Conservation (phyloP, 2,888 invertebrate species). For the Nemotelus pantherinus region DNA sequence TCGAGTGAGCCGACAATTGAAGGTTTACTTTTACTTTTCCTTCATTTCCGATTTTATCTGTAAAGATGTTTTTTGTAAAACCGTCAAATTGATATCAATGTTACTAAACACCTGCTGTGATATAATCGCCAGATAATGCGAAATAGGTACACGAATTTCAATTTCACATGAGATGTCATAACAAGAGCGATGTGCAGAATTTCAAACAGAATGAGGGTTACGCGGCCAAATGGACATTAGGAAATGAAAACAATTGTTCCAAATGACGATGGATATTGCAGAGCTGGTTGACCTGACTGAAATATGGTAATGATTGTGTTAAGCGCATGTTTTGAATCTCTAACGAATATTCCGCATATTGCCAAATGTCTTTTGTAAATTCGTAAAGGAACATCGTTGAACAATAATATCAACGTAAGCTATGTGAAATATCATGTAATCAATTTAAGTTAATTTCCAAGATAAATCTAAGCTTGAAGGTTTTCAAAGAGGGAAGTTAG, state of each 20-base stretch:
- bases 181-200: conserved; percentile 28
- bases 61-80: conserved; percentile 9
- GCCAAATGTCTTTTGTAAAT: too few relatives aligned
- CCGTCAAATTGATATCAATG: conserved; percentile 11
- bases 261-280: not conserved
- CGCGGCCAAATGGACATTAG: conserved; percentile 13
- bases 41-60: conserved; percentile 22
- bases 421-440: too few relatives aligned
- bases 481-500: too few relatives aligned
- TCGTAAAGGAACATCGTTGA: too few relatives aligned
- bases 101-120: conserved; percentile 6
- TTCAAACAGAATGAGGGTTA: conserved; percentile 23
- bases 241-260: conserved; percentile 30
- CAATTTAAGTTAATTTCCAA: too few relatives aligned
- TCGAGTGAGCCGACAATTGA: not conserved
- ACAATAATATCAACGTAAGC: too few relatives aligned
- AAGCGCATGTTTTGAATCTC: too few relatives aligned
- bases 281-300: not conserved
- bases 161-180: conserved; percentile 29
- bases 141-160: not conserved
- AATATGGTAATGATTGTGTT: not conserved
- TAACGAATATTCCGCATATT: too few relatives aligned
- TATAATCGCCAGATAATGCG: not conserved
- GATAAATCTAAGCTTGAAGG: too few relatives aligned
- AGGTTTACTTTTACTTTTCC: conserved; percentile 40